These are phyloP conservation scores for Drosophila auraria DNA, from an alignment of 1,140 invertebrate genomes.

Conservation along the genomic window DNA sequence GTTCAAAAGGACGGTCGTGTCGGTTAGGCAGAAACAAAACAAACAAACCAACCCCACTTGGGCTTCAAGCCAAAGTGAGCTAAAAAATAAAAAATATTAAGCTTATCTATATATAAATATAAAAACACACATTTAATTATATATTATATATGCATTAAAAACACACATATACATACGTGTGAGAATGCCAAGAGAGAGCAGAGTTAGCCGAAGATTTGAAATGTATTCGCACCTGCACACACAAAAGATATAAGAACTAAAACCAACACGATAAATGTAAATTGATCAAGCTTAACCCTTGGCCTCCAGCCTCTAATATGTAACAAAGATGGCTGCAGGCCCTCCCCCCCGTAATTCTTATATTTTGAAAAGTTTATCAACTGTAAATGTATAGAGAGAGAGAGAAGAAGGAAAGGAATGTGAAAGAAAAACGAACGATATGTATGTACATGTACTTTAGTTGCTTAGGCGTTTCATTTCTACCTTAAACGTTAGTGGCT, in stretches of 20 bases:
- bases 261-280: constrained; percentile 25
- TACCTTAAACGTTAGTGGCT: constrained; percentile 60
- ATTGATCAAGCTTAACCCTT: constrained; percentile 39
- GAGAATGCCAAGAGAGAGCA: constrained; percentile 37
- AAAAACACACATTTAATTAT: constrained; percentile 23
- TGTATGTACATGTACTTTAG: constrained; percentile 69
- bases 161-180: constrained; percentile 14
- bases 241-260: constrained; percentile 25
- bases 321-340: constrained; percentile 26
- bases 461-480: constrained; percentile 71
- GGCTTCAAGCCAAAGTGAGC: constrained; percentile 68
- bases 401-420: constrained; percentile 1
- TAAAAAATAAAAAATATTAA: constrained; percentile 44
- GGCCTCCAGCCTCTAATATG: constrained; percentile 5
- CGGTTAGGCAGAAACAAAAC: constrained; percentile 19
- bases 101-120: constrained; percentile 54
- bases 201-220: constrained; percentile 39
- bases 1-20: constrained; percentile 9
- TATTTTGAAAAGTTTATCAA: constrained; percentile 46
- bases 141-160: constrained; percentile 42
- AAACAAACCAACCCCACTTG: constrained; percentile 53
- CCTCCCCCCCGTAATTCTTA: constrained; percentile 20
- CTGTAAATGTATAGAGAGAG: constrained; percentile 34
- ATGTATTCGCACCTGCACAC: constrained; percentile 52
- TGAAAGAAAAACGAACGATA: constrained; percentile 20